These are phyloP conservation scores for Barypeithes pellucidus DNA, from an alignment of 2,888 invertebrate species.

Conservation along the genomic window DNA sequence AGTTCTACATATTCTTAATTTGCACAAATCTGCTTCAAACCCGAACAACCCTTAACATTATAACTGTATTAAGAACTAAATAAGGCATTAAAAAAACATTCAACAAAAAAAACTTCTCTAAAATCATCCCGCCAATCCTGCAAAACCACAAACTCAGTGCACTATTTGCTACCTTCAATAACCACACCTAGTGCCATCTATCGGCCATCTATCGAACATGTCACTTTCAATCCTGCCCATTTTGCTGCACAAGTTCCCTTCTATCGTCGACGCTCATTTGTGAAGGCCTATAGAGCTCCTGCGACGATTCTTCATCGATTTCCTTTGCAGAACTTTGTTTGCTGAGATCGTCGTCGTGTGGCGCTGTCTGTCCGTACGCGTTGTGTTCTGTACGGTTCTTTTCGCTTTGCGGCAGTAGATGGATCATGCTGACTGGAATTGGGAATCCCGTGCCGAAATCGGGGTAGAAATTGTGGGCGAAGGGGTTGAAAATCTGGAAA, in stretches of 20 bases:
- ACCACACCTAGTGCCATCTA: slow-evolving; percentile 46
- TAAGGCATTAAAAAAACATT: neutral
- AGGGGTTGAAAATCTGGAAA: slow-evolving; percentile 81
- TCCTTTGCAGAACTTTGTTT: slow-evolving; percentile 60
- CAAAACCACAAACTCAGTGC: slow-evolving; percentile 8
- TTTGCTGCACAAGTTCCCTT: slow-evolving; percentile 82
- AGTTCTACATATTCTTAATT: too few relatives aligned
- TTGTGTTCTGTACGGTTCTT: slow-evolving; percentile 78
- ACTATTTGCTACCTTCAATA: neutral
- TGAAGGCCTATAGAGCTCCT: slow-evolving; percentile 71
- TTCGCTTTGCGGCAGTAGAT: slow-evolving; percentile 86
- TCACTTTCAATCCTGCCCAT: slow-evolving; percentile 81
- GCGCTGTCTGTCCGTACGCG: slow-evolving; percentile 64
- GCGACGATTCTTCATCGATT: slow-evolving; percentile 65
- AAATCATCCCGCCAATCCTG: slow-evolving; percentile 8
- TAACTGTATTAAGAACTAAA: too few relatives aligned
- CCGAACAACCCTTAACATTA: too few relatives aligned
- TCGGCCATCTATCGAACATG: slow-evolving; percentile 26
- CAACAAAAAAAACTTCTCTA: neutral
- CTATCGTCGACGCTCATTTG: slow-evolving; percentile 76
- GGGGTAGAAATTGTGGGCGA: slow-evolving; percentile 87
- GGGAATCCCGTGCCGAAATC: slow-evolving; percentile 87
- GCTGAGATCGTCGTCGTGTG: slow-evolving; percentile 73
- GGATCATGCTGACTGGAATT: slow-evolving; percentile 88
- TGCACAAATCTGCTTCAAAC: too few relatives aligned